Evolutionary conservation across 2,797 vertebrate species (phyloP).

Genomic region (Sebastes kiyomatsui): DNA sequence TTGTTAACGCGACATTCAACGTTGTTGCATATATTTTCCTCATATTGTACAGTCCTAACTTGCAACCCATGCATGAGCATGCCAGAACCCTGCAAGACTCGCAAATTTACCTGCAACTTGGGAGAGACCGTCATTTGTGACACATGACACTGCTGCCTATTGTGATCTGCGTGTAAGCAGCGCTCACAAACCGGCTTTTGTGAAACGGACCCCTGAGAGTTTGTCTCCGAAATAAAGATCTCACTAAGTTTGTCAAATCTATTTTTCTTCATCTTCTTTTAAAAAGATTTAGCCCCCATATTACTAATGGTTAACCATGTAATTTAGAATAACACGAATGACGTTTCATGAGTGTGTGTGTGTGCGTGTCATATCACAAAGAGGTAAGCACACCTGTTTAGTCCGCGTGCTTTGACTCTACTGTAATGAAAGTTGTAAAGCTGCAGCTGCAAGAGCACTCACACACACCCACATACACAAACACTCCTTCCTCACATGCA

Average conservation of each 20-base stretch:
- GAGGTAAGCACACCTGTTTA: slow-evolving; percentile 36
- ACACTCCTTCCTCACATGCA: not conserved
- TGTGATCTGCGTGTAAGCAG: not conserved
- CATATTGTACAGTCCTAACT: too few relatives aligned
- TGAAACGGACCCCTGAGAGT: not conserved
- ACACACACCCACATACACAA: not conserved
- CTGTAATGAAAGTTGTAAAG: slow-evolving; percentile 28
- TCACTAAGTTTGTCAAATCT: not conserved
- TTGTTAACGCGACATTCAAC: too few relatives aligned
- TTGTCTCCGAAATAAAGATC: not conserved
- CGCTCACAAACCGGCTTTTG: not conserved
- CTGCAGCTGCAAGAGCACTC: slow-evolving; percentile 15
- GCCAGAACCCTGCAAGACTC: too few relatives aligned
- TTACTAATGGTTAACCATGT: not conserved
- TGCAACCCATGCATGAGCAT: not conserved
- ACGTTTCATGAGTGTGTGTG: not conserved
- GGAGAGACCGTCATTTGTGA: not conserved
- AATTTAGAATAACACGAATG: not conserved
- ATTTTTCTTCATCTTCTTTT: not conserved
- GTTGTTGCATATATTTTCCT: too few relatives aligned
- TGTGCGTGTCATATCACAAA: not conserved
- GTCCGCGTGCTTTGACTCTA: not conserved
- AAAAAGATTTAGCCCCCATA: not conserved
- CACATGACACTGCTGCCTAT: not conserved
- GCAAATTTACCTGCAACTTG: not conserved